Percentiles rank a stretch among this genome's conserved stretches.
These are phyloP conservation scores for Hyperoplus lanceolatus DNA, from an alignment of 2,797 vertebrate species.

Conservation along the genomic window DNA sequence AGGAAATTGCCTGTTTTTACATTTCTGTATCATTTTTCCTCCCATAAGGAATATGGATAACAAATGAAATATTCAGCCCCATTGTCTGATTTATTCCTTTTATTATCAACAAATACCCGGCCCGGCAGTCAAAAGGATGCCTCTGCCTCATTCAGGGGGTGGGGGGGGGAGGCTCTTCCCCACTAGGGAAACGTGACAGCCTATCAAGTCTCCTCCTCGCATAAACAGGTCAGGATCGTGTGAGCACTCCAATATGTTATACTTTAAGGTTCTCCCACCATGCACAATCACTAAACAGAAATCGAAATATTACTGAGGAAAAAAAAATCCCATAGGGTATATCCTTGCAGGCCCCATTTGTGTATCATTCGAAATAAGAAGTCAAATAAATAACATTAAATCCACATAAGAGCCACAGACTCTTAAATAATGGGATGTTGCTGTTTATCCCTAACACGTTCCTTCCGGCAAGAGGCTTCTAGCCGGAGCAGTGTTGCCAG, in stretches of 20 bases:
- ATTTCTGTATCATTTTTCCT: conserved; percentile 89
- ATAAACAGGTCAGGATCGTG: conserved; percentile 86
- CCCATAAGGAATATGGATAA: conserved; percentile 92
- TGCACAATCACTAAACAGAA: conserved; percentile 80
- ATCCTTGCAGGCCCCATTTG: conserved; percentile 47
- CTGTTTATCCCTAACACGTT: conserved; percentile 27
- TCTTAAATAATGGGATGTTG: conserved; percentile 64
- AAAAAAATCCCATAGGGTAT: conserved; percentile 73
- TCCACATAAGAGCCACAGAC: conserved; percentile 64
- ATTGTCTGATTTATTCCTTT: conserved; percentile 93
- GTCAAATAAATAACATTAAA: conserved; percentile 72
- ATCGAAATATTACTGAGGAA: conserved; percentile 57
- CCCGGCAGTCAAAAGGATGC: conserved; percentile 85
- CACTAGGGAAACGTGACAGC: conserved; percentile 84
- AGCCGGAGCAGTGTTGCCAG: not conserved
- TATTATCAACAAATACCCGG: conserved; percentile 87
- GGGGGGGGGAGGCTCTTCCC: conserved; percentile 59
- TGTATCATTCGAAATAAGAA: conserved; percentile 63
- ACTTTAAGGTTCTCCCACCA: conserved; percentile 82
- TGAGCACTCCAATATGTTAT: conserved; percentile 82
- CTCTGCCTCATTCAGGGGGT: conserved; percentile 78
- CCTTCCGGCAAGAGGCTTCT: conserved; percentile 5
- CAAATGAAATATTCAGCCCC: conserved; percentile 92
- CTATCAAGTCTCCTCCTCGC: conserved; percentile 82
- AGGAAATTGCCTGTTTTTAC: conserved; percentile 88